These are phyloP conservation scores for Urocitellus parryii DNA, from an alignment of 2,113 vertebrate species.

Conservation along the genomic window DNA sequence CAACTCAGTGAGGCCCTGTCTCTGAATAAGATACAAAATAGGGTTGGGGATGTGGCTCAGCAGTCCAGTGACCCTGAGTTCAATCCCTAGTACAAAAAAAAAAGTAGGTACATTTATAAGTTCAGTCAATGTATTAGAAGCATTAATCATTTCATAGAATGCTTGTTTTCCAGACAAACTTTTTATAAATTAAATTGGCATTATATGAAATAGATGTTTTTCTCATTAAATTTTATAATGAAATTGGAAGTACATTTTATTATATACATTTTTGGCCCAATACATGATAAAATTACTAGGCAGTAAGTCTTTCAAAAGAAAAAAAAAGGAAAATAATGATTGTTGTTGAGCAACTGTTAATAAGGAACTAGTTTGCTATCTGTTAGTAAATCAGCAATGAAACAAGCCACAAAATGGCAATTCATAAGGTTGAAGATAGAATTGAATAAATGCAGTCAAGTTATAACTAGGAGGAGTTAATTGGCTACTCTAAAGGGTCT, in stretches of 20 bases:
- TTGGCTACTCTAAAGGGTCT: not conserved
- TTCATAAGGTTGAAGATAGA: constrained; percentile 27
- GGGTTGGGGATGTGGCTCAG: too few species aligned
- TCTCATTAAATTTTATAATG: constrained; percentile 41
- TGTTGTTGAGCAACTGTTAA: constrained; percentile 35
- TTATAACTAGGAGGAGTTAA: not conserved
- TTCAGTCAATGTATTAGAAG: constrained; percentile 29
- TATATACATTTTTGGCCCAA: not conserved
- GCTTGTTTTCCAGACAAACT: constrained; percentile 24
- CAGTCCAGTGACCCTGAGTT: too few species aligned
- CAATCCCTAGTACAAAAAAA: too few species aligned
- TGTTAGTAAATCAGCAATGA: constrained; percentile 17
- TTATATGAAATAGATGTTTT: constrained; percentile 38
- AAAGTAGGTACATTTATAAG: constrained; percentile 3
- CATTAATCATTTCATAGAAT: constrained; percentile 22
- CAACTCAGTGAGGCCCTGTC: too few species aligned
- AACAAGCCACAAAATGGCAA: not conserved
- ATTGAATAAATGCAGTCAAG: not conserved
- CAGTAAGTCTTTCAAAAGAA: constrained; percentile 34
- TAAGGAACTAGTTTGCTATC: constrained; percentile 29
- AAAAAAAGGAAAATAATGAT: constrained; percentile 47
- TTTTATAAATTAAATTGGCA: constrained; percentile 11
- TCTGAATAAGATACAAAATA: too few species aligned
- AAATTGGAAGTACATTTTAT: constrained; percentile 26
- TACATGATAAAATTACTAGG: constrained; percentile 44